phyloP scores from a whole-genome alignment of 2,797 vertebrate species.

The Chrysocyon brachyurus region DNA sequence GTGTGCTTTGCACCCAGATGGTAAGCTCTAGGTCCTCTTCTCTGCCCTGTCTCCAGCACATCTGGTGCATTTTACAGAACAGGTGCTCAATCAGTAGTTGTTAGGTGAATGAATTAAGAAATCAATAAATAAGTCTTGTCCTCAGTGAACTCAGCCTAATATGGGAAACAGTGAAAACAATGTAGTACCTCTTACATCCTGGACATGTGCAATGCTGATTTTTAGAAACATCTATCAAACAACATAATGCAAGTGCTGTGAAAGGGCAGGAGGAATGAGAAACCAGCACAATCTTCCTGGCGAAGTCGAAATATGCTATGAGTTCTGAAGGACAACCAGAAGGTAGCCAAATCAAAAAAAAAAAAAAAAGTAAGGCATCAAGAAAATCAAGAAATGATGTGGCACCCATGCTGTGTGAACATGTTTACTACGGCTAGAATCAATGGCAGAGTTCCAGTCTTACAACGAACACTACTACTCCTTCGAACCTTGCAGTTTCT shows the following conservation, averaged over 20 bases:
- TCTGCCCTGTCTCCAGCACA: background rate
- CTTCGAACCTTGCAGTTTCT: background rate
- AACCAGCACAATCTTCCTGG: background rate
- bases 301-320: background rate
- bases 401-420: background rate
- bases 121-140: background rate
- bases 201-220: background rate
- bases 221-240: background rate
- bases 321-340: background rate
- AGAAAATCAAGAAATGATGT: background rate
- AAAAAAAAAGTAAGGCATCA: background rate
- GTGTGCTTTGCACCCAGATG: background rate
- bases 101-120: background rate
- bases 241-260: background rate
- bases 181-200: background rate
- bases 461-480: fast-evolving
- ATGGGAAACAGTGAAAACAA: background rate
- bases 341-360: background rate
- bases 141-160: background rate
- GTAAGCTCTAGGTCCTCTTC: background rate
- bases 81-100: background rate
- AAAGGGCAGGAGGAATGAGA: background rate
- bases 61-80: background rate
- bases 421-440: fast-evolving
- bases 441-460: background rate